Base-by-base conservation (phyloP, 2,113 vertebrate genomes). In the Connochaetes taurinus region DNA sequence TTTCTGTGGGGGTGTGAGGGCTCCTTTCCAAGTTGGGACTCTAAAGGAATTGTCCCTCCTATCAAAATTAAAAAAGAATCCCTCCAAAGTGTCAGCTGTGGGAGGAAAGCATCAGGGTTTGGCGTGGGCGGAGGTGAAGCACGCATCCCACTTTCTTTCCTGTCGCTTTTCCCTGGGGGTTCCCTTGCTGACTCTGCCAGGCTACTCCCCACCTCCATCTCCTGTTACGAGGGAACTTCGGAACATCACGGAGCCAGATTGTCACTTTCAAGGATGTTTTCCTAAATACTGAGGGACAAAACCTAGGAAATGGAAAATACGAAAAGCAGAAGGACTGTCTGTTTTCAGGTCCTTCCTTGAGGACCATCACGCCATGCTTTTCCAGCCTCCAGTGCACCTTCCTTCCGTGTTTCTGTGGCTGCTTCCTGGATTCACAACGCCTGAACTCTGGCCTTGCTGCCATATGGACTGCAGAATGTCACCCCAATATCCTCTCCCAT, bases 41-140 rank as follows among this genome's bases (percentile, higher is more conserved):
- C 15, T 19, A 58, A 57, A 62, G 60, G 52, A 74, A 94, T 23
- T 43, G 45, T 80, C 52, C 16, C 52, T 87, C 94, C 67, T 53
- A 87, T 76, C 27, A 80, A 84, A 92, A 90, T 50, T 47, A 95
- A 94, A 90, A 74, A 58, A 29, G 12, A 55, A 12, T 8, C 45
- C 76, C 43, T 87, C 40, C 64, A 23, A 64, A 43, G 55, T 15
- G 52, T 57, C 62, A 52, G 71, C 81, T 31, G 64, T 27, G 36
- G 91, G 64, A 36, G 55, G 23, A 13, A 27, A 7, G 5, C 4
- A 1, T 4, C 57, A 12, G 64, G 31, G 21, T 57, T 94, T 23
- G 29, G 36, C 3, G 9, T 14, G 55, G 3, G 40, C 0, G 0
- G 19, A 19, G 15, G 43, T 36, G 74, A 16, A 11, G 31, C 5